Evolutionary conservation across 2,797 vertebrate genomes (phyloP), one percentile per base, ranked within the genome.

Genomic region (Fistularia commersonii): DNA sequence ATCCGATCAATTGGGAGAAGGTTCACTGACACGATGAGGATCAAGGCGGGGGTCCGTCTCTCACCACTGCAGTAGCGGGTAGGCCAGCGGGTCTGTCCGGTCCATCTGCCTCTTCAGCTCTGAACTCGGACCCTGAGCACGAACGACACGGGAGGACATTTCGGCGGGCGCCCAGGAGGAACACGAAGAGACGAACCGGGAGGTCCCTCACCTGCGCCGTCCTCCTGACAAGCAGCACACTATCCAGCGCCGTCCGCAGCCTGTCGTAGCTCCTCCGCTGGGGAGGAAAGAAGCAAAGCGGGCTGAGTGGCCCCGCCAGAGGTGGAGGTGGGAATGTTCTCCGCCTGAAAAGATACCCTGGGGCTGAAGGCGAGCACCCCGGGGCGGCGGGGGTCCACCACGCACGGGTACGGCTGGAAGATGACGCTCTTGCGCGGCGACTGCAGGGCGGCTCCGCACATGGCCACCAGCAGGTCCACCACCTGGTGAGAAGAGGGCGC

Each of bases 61-160:
- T 88, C 86, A 98, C 97, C 97, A 98, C 31, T 97, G 95, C 51
- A 98, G 84, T 51, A 99, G 89, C 41, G 97, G 96, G 71, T 97
- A 91, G 12, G 97, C 95, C 32, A 98, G 81, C 14, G 93, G 92
- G 74, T 99, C 96, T 61, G 92, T 74, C 59, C 93, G 93, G 79
- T 99, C 97, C 96, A 99, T 96, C 83, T 98, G 94, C 80, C 95
- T 97, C 87, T 97, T 98, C 69, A 97, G 94, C 81, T 97, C 95
- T 77, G 93, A 86, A 66, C 95, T 94, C 1, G 95, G 94, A 35
- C 96, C 97, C 96, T 99, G 79, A 14, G 57, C 57, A 36, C 41
- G 47, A 41, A 9, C 9, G 6, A 41, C 2, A 23, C 8, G 37
- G 31, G 2, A 6, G 42, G 37, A 48, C 15, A 46, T 57, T 61